Base-by-base conservation (phyloP, 2,888 invertebrate species). In the Nomada lathburiana region DNA sequence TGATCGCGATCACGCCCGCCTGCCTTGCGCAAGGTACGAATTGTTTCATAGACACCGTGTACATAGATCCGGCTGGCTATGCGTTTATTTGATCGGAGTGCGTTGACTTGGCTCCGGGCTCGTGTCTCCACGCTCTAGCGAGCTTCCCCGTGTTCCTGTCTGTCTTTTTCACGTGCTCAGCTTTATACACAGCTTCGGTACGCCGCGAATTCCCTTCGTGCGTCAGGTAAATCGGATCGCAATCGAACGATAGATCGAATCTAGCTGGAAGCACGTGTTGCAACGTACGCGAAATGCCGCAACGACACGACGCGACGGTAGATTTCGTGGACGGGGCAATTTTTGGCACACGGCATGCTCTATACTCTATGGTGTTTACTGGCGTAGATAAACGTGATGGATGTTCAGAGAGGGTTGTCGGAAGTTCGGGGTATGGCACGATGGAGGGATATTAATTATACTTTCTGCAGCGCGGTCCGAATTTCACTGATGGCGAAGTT, bases 71-170 rank as follows among this genome's bases (percentile, higher is more conserved):
- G 69, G 72, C 13, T 62, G 16, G 53, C 62, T 63, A 80, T 63
- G 74, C 84, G 80, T 84, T 70, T 78, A 69, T 84, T 84, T 80
- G 81, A 85, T 76, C 81, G 63, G 81, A 84, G 84, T 85, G 71
- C 85, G 82, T 85, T 84, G 84, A 84, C 85, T 85, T 78, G 74
- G 85, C 86, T 78, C 62, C 60, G 80, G 84, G 84, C 86, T 86
- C 82, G 86, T 82, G 80, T 85, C 85, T 87, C 82, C 82, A 83
- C 83, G 86, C 86, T 85, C 83, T 55, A 79, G 55, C 75, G 84
- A 80, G 72, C 80, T 69, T 80, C 79, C 82, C 71, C 67, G 75
- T 80, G 64, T n/a, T 50, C n/a, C 20, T 20, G 57, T 11, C 53
- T 68, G 71, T 77, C 74, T 78, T 81, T 16, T 83, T 77, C 62